Conservation (phyloP, 2,797 vertebrate species). For the Pipistrellus pipistrellus region DNA sequence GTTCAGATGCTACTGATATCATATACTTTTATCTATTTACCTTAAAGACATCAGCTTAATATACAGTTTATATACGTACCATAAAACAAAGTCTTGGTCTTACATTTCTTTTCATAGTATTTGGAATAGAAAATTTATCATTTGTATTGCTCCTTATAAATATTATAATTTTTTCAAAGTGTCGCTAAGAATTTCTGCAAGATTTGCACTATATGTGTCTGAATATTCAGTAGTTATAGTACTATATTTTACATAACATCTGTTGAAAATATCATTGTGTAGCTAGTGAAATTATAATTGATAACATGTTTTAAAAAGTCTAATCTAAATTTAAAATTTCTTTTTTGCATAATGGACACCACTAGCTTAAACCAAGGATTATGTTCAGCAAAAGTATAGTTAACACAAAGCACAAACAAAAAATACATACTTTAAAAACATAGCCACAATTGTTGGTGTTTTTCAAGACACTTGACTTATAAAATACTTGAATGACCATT, state of each 20-base stretch:
- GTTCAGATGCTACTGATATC: constrained; percentile 27
- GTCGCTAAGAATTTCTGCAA: constrained; percentile 73
- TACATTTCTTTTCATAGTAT: constrained; percentile 40
- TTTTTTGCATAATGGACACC: constrained; percentile 69
- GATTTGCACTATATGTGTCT: constrained; percentile 65
- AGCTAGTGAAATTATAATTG: constrained; percentile 72
- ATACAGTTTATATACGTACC: constrained; percentile 46
- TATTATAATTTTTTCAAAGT: constrained; percentile 70
- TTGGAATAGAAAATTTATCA: constrained; percentile 66
- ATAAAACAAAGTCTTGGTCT: neutral
- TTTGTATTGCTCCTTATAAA: constrained; percentile 68
- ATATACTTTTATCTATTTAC: constrained; percentile 64
- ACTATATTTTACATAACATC: constrained; percentile 76
- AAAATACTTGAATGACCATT: neutral
- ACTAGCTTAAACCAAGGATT: constrained; percentile 50
- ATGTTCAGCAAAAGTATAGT: neutral
- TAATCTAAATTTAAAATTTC: constrained; percentile 78
- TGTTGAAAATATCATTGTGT: constrained; percentile 77
- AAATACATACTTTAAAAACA: neutral
- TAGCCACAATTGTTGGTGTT: constrained; percentile 3
- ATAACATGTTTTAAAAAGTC: constrained; percentile 77
- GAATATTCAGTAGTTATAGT: constrained; percentile 77
- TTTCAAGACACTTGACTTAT: neutral
- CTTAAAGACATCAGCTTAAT: constrained; percentile 56
- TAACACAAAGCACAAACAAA: constrained; percentile 27